Base-by-base conservation (phyloP, 2,888 invertebrate species). In the Polymixis lichenea region DNA sequence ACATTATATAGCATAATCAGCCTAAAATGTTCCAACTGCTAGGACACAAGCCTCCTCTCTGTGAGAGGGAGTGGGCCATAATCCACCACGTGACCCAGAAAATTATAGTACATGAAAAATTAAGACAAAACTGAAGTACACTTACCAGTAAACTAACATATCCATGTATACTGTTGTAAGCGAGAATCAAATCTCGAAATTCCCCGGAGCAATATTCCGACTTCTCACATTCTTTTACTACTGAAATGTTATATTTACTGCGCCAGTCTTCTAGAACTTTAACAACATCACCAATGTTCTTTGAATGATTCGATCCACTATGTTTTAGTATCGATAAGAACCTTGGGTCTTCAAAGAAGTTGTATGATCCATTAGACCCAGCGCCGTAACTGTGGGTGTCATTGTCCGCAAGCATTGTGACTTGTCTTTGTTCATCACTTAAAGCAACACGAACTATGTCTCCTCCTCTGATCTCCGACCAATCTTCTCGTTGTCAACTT, bases 141-240 rank as follows among this genome's bases (percentile, higher is more conserved):
- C 97, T 97, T 91, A 99, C 98, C 92, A 98, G 94, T 70, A 99
- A 96, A 77, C 98, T 98, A 84, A 98, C 97, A 93, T 98, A 98
- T 77, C 98, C 98, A 92, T 99, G 99, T 83, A 98, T 97, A 75
- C 97, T 95, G 76, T 97, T 97, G 92, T 98, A 98, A 0, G 96
- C 96, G 6, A 97, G 91, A 49, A 98, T 96, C 83, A 98, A 93
- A 82, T 97, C 97, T 74, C 97, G 94, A 75, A 97, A 95, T 72
- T 96, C 95, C 0, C 97, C 97, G 15, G 97, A 96, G 90, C 98
- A 98, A 92, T 97, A 97, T 79, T 95, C 94, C 3, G 93, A 92
- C 19, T 90, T 89, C 46, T 93, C 92, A 77, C 96, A 96, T 90
- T 95, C 95, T 79, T 94, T 95, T 15, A 92, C 88, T 1, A 94